Conservation (phyloP, 2,888 invertebrate genomes). For the Tetragonula carbonaria region DNA sequence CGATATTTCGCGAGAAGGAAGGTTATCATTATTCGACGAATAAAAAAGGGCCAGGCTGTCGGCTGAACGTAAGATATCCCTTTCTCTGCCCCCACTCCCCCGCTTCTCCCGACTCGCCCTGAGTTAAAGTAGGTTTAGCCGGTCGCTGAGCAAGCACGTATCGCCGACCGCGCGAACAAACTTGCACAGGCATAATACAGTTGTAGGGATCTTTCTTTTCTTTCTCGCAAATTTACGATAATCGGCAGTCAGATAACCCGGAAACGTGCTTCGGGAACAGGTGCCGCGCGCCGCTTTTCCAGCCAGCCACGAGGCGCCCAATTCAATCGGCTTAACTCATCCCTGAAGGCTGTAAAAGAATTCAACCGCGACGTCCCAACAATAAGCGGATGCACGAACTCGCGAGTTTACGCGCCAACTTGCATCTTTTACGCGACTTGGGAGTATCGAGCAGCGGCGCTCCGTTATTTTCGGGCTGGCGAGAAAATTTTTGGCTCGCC, state of each 20-base stretch:
- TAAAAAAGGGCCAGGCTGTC: not conserved
- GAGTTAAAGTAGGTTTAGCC: slow-evolving; percentile 32
- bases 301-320: not conserved
- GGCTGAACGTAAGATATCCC: slow-evolving; percentile 27
- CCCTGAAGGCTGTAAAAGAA: slow-evolving; percentile 28
- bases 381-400: not conserved
- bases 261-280: slow-evolving; percentile 63
- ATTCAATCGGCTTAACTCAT: slow-evolving; percentile 57
- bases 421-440: not conserved
- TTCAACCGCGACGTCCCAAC: not conserved
- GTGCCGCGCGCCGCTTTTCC: slow-evolving; percentile 28
- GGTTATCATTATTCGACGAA: slow-evolving; percentile 8
- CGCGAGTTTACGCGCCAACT: not conserved
- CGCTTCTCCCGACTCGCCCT: not conserved
- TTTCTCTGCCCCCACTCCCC: not conserved
- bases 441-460: not conserved
- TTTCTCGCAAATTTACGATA: slow-evolving; percentile 67
- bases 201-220: slow-evolving; percentile 34
- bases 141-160: slow-evolving; percentile 13
- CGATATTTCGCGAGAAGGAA: slow-evolving; percentile 12
- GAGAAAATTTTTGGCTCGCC: no score
- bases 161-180: slow-evolving; percentile 33
- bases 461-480: not conserved
- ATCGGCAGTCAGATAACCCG: slow-evolving; percentile 68
- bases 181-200: slow-evolving; percentile 63